Evolutionary conservation across 2,797 vertebrate species (phyloP), one percentile per base, ranked within the genome.

Genomic region (Ctenopoma kingsleyae): DNA sequence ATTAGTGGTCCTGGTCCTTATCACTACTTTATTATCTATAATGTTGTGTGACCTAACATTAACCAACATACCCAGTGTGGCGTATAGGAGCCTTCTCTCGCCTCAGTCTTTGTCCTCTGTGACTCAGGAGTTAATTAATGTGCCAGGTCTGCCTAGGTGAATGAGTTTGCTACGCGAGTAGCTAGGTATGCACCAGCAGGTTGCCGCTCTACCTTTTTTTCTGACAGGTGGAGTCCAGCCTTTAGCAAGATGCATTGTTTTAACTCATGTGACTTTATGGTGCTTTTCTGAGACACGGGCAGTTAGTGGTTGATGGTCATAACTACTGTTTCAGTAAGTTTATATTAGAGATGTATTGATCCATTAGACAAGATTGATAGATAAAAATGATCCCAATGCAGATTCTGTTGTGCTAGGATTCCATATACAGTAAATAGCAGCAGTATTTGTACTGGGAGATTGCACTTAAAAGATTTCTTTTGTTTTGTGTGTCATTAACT

Each of bases 41-140:
- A 52, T 58, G 2, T 38, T 35, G 8, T 19, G 2, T 49, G 3
- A 40, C 15, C 19, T 40, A 6, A 17, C 41, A 47, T 71, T 66
- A 48, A 41, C 16, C n/a, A 55, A 22, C 35, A 16, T 23, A 15
- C 19, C 46, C 20, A 6, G 15, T 10, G 13, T 78, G 30, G 64
- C 47, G 9, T 48, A 55, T 22, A 48, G 20, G 40, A 43, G 23
- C 30, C 47, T 69, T 52, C 23, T 76, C 1, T 41, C 30, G 17
- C 55, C 19, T 54, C 19, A 49, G 16, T 59, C 38, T 73, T 80
- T 74, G 27, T 54, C 60, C 16, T 41, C 15, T 41, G 23, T 82
- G 68, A 85, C 63, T 77, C 56, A 75, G 65, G 5, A 47, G 22
- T 77, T 73, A 44, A 70, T 68, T 32, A 51, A 43, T 70, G 19